Conservation (phyloP, 2,888 invertebrate genomes). For the Urechis unicinctus region DNA sequence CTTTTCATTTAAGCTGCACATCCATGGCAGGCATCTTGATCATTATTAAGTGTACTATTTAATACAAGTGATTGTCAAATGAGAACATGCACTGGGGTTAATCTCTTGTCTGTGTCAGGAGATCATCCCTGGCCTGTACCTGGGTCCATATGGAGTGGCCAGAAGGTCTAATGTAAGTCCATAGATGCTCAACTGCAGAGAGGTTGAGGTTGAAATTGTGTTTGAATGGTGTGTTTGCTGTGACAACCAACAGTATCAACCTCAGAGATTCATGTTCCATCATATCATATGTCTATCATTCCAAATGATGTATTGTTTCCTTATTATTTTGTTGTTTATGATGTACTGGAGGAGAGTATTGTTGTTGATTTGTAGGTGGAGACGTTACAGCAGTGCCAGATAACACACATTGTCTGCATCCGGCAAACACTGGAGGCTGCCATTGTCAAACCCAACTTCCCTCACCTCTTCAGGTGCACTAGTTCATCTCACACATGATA, state of each 20-base stretch:
- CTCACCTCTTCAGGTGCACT: constrained; percentile 57
- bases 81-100: constrained; percentile 1
- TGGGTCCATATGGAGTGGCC: constrained; percentile 63
- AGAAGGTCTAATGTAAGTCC: constrained; percentile 43
- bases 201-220: too few relatives aligned
- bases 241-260: too few relatives aligned
- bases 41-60: too few relatives aligned
- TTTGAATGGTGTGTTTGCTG: too few relatives aligned
- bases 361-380: constrained; percentile 47
- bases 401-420: constrained; percentile 66
- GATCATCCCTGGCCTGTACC: constrained; percentile 62
- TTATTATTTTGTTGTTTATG: neutral
- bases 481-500: too few relatives aligned
- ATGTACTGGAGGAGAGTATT: neutral
- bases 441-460: constrained; percentile 62
- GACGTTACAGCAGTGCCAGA: constrained; percentile 55
- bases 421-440: constrained; percentile 61
- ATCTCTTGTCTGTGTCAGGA: constrained; percentile 48
- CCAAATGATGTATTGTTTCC: too few relatives aligned
- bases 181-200: too few relatives aligned
- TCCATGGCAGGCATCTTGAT: too few relatives aligned
- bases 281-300: too few relatives aligned
- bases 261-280: too few relatives aligned
- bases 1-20: too few relatives aligned
- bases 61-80: too few relatives aligned